Conservation (phyloP, 1,140 invertebrate genomes). For the Musca vetustissima region DNA sequence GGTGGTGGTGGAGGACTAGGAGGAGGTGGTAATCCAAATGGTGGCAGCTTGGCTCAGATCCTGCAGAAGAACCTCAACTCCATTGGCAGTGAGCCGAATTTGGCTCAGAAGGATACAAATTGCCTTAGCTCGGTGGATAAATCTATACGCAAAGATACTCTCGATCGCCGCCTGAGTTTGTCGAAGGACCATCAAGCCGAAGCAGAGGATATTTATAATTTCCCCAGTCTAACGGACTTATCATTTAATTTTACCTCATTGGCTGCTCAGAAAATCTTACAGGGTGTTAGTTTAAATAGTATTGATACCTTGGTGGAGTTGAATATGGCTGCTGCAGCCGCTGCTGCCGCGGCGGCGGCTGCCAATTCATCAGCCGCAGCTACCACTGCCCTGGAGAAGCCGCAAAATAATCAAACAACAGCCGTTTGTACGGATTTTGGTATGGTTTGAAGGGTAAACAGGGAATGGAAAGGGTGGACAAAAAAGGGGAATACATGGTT, state of each 20-base stretch:
- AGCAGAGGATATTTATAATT: slow-evolving; percentile 69
- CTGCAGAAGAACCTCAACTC: slow-evolving; percentile 55
- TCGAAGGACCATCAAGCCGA: slow-evolving; percentile 42
- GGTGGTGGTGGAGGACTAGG: slow-evolving; percentile 35
- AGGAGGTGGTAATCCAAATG: neutral
- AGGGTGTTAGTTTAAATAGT: slow-evolving; percentile 77
- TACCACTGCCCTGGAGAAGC: slow-evolving; percentile 66
- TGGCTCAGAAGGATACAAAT: slow-evolving; percentile 60
- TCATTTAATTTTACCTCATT: slow-evolving; percentile 85
- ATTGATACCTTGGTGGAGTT: slow-evolving; percentile 85
- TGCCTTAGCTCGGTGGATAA: slow-evolving; percentile 40
- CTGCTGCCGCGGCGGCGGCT: slow-evolving; percentile 65
- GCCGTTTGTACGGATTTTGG: slow-evolving; percentile 54
- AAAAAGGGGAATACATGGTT: no score
- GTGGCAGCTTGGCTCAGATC: slow-evolving; percentile 44
- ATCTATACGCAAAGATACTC: slow-evolving; percentile 55
- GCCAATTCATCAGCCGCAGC: slow-evolving; percentile 33
- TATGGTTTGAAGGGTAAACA: slow-evolving; percentile 51
- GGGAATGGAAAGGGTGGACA: no score
- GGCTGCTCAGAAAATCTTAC: slow-evolving; percentile 82
- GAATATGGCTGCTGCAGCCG: slow-evolving; percentile 84
- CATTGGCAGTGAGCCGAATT: slow-evolving; percentile 63
- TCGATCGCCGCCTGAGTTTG: slow-evolving; percentile 55
- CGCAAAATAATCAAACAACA: slow-evolving; percentile 58
- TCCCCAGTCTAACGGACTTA: slow-evolving; percentile 80